These are phyloP conservation scores for Leptodactylus fallax DNA, from an alignment of 2,797 vertebrate species.

Conservation along the genomic window DNA sequence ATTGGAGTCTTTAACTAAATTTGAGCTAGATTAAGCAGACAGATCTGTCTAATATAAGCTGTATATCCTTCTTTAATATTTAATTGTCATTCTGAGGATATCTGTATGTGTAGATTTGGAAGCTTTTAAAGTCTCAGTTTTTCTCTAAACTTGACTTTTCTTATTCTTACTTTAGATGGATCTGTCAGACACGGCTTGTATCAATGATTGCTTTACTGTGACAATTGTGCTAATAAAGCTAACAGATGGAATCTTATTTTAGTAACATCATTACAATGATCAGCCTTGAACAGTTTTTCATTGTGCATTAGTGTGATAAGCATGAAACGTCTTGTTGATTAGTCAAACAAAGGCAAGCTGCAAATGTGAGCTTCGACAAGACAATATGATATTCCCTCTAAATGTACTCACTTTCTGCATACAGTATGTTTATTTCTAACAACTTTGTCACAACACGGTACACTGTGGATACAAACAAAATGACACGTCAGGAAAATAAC, in stretches of 20 bases:
- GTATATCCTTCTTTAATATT: neutral
- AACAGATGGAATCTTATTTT: conserved; percentile 38
- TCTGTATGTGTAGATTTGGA: neutral
- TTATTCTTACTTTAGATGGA: conserved; percentile 2
- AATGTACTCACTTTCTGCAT: conserved; percentile 3
- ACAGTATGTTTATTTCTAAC: conserved; percentile 17
- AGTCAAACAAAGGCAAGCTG: conserved; percentile 41
- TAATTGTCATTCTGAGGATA: neutral
- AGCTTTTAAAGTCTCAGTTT: neutral
- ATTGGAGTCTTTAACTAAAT: no score
- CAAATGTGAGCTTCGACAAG: conserved; percentile 6
- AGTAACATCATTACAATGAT: conserved; percentile 31
- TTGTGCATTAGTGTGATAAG: conserved; percentile 49
- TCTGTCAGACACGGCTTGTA: neutral
- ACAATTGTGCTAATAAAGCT: conserved; percentile 26
- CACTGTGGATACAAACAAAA: neutral
- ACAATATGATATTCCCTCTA: conserved; percentile 28
- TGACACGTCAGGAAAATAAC: conserved; percentile 8
- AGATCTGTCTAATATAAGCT: neutral
- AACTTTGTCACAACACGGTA: conserved; percentile 26
- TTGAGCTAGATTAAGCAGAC: no score
- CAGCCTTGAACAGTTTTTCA: conserved; percentile 46
- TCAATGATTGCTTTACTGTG: conserved; percentile 26
- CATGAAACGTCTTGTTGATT: conserved; percentile 50
- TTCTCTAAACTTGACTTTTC: neutral